Percentiles rank a stretch among this genome's conserved stretches.
Conservation (phyloP, 2,888 invertebrate genomes). For the Pristionchus exspectatus region DNA sequence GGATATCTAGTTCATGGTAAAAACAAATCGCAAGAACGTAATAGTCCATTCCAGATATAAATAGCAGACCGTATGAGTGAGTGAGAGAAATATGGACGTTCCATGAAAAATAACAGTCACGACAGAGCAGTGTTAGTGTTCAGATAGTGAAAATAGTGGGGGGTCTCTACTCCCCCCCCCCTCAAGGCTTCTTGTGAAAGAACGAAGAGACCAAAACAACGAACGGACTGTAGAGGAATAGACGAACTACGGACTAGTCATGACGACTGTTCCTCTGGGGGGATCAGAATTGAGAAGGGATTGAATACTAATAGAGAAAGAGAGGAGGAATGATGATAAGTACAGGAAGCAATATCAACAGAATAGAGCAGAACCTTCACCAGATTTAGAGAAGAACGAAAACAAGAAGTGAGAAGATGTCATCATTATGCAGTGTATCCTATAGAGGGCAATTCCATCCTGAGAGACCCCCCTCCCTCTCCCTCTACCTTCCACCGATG, state of each 20-base stretch:
- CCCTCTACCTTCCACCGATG: not conserved
- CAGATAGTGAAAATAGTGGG: not conserved
- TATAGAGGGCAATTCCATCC: not conserved
- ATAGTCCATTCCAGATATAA: not conserved
- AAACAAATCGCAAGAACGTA: not conserved
- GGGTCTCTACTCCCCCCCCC: not conserved
- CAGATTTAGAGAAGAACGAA: not conserved
- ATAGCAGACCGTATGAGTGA: not conserved
- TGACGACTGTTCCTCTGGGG: not conserved
- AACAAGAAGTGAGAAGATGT: not conserved
- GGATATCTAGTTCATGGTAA: not conserved
- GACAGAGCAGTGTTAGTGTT: not conserved
- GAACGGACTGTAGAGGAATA: not conserved
- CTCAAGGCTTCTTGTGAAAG: not conserved
- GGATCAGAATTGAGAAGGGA: not conserved
- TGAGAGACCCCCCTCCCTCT: not conserved
- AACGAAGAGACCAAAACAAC: not conserved
- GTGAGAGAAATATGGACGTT: not conserved
- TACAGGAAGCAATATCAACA: not conserved
- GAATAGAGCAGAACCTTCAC: not conserved
- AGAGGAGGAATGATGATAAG: not conserved
- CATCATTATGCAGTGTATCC: not conserved
- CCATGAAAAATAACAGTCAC: conserved; percentile 29
- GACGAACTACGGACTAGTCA: not conserved
- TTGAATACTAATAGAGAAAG: not conserved